A percentile compares a stretch with the other conserved stretches of the same genome.
phyloP scores from a whole-genome alignment of 2,888 invertebrate species.

The Neuroscelio doddi region DNA sequence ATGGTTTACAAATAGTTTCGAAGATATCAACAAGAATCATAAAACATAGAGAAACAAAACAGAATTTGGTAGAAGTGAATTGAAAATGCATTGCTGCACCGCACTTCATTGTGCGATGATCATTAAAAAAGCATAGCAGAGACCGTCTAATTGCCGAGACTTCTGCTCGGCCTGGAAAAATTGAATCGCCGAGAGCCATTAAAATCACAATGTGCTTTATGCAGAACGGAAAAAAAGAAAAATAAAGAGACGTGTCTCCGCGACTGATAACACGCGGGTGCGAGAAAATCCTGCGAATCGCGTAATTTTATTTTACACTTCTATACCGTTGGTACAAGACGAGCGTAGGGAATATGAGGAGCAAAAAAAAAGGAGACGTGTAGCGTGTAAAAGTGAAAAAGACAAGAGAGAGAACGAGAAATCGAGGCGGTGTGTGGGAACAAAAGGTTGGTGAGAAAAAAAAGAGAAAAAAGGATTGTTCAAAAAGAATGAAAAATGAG shows the following conservation, averaged over 20 bases:
- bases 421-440: conserved; percentile 14
- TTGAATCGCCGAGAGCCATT: conserved; percentile 21
- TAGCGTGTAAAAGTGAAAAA: conserved; percentile 18
- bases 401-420: conserved; percentile 12
- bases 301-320: conserved; percentile 25
- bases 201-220: conserved; percentile 28
- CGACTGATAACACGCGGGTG: conserved; percentile 15
- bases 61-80: not conserved
- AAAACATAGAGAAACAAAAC: not conserved
- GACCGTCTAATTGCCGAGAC: conserved; percentile 23
- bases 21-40: not conserved
- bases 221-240: conserved; percentile 4
- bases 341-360: not conserved
- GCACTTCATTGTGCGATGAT: conserved; percentile 20
- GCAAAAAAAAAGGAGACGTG: conserved; percentile 14
- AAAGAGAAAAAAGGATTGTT: not conserved
- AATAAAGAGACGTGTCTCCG: conserved; percentile 6
- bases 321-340: conserved; percentile 8
- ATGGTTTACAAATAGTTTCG: too few relatives aligned
- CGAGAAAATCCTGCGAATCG: conserved; percentile 22
- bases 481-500: conserved; percentile 14
- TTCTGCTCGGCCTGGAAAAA: conserved; percentile 11
- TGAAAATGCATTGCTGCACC: not conserved
- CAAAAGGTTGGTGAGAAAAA: conserved; percentile 18
- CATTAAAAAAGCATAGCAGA: conserved; percentile 16